phyloP scores from a whole-genome alignment of 2,888 invertebrate genomes.

The Microplitis deprimator region DNA sequence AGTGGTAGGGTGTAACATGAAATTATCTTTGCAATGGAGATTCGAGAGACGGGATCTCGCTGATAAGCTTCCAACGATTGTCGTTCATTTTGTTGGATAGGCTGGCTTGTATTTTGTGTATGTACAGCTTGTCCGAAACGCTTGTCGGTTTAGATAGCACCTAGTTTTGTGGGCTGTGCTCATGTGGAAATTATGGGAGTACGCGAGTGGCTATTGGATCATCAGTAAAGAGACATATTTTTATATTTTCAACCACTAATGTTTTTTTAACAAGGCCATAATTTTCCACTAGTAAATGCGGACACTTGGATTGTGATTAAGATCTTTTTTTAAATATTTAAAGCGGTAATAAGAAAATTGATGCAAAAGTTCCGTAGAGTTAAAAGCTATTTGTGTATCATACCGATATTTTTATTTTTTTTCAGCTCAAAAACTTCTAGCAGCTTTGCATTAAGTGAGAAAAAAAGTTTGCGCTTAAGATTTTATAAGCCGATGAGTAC shows the following conservation, averaged over 20 bases:
- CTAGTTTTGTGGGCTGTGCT: constrained; percentile 15
- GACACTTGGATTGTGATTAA: too few relatives aligned
- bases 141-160: constrained; percentile 37
- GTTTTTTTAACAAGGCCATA: too few relatives aligned
- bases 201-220: constrained; percentile 9
- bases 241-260: too few relatives aligned
- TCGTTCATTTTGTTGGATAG: constrained; percentile 35
- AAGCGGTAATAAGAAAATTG: background rate
- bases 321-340: too few relatives aligned
- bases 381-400: background rate
- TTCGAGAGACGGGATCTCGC: constrained; percentile 29
- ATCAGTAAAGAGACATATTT: background rate
- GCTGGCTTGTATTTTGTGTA: background rate
- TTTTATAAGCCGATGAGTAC: constrained; percentile 59
- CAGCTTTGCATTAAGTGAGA: constrained; percentile 58
- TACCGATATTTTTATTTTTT: background rate
- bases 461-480: constrained; percentile 50
- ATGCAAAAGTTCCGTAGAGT: background rate
- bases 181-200: constrained; percentile 2
- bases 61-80: constrained; percentile 37
- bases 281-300: too few relatives aligned
- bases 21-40: constrained; percentile 40
- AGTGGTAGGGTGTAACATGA: constrained; percentile 16
- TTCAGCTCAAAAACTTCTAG: background rate
- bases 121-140: constrained; percentile 1